Percentiles rank a stretch among this genome's conserved stretches.
Conservation (phyloP, 2,113 vertebrate species). For the Vulpes lagopus region DNA sequence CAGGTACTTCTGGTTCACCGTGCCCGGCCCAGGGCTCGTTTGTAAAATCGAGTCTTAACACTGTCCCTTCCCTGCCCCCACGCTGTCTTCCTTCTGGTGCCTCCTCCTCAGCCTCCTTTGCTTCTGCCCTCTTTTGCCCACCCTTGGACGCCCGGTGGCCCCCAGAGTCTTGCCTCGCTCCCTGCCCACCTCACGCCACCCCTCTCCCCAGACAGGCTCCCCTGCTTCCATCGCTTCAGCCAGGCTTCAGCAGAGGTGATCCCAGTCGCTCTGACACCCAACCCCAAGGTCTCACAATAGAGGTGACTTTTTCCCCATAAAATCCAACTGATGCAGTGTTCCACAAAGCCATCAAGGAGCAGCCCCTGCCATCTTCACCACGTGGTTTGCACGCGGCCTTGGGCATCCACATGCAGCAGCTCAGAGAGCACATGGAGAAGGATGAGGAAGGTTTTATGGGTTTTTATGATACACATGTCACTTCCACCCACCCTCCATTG, state of each 20-base stretch:
- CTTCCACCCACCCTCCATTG: not conserved
- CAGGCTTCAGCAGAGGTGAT: not conserved
- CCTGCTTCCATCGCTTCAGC: not conserved
- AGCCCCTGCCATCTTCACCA: not conserved
- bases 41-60: not conserved
- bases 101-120: not conserved
- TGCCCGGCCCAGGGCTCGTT: not conserved
- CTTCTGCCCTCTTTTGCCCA: not conserved
- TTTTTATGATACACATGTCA: not conserved
- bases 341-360: not conserved
- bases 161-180: not conserved
- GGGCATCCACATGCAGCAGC: not conserved
- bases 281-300: not conserved
- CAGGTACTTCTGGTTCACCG: not conserved
- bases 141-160: rapidly evolving
- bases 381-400: not conserved
- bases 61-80: not conserved
- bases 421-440: not conserved
- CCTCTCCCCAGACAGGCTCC: not conserved
- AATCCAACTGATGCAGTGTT: not conserved
- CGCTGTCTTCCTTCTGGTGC: not conserved
- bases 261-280: not conserved
- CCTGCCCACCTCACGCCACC: not conserved
- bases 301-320: not conserved
- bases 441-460: not conserved